Conservation (phyloP, 2,797 vertebrate species). For the Onychomys leucogaster region DNA sequence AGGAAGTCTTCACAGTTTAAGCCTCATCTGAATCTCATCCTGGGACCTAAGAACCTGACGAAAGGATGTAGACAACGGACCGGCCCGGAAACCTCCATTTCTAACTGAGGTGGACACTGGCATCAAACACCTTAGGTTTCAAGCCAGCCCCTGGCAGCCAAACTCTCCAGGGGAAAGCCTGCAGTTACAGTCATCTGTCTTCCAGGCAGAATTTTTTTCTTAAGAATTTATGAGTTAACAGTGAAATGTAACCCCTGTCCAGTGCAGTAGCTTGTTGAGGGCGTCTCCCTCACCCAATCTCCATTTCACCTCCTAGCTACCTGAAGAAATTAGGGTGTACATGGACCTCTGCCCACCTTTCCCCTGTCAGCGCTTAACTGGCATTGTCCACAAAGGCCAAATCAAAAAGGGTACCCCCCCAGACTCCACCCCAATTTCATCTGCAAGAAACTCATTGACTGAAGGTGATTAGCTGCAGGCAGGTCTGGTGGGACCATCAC, state of each 20-base stretch:
- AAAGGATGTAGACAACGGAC: not conserved
- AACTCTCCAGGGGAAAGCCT: not conserved
- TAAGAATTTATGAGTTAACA: not conserved
- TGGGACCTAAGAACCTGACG: not conserved
- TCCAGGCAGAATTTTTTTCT: not conserved
- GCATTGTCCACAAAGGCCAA: not conserved
- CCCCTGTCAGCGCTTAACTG: not conserved
- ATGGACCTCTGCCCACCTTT: not conserved
- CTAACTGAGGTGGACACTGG: not conserved
- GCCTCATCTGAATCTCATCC: not conserved
- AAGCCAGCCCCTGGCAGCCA: not conserved
- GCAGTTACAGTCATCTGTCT: not conserved
- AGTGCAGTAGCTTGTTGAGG: no score
- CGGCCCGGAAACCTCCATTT: not conserved
- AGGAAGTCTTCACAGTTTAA: not conserved
- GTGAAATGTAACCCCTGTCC: not conserved
- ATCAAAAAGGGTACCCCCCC: not conserved
- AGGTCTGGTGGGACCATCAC: not conserved
- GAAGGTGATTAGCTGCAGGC: not conserved
- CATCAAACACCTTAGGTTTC: slow-evolving; percentile 4
- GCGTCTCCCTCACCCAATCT: not conserved
- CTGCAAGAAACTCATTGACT: not conserved
- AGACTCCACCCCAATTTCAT: not conserved
- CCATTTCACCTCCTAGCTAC: not conserved
- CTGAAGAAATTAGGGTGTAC: no score